phyloP scores from a whole-genome alignment of 2,888 invertebrate species.

The Coronaproctus castanopsis region DNA sequence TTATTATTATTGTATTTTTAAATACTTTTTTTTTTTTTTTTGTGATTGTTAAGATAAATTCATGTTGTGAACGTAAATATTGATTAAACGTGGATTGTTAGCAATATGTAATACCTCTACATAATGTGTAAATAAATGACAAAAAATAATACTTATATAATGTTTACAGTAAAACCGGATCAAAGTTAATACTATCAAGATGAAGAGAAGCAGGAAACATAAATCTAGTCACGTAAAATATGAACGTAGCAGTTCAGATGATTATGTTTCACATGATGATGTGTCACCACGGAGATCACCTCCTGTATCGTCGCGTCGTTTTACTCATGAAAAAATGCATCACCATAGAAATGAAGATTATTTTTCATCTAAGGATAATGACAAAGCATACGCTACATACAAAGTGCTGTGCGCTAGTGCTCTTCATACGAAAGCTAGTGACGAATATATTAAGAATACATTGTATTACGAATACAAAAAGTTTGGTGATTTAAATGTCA shows the following conservation, averaged over 20 bases:
- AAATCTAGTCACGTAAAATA: neutral
- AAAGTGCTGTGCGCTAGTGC: constrained; percentile 90
- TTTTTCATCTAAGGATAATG: constrained; percentile 32
- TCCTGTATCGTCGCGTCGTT: neutral
- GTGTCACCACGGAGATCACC: neutral
- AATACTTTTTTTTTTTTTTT: too few relatives aligned
- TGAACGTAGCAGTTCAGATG: neutral
- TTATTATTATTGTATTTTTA: too few relatives aligned
- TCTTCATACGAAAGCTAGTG: constrained; percentile 79
- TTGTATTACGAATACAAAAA: constrained; percentile 84
- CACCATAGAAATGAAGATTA: constrained; percentile 42
- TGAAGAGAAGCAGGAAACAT: neutral
- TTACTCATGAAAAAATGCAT: neutral
- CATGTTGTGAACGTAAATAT: too few relatives aligned
- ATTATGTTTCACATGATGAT: neutral
- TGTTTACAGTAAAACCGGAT: too few relatives aligned
- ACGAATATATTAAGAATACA: constrained; percentile 79
- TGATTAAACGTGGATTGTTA: too few relatives aligned
- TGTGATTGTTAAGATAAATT: too few relatives aligned
- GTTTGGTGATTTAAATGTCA: constrained; percentile 83
- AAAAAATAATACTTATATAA: too few relatives aligned
- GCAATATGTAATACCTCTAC: too few relatives aligned
- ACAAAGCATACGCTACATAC: constrained; percentile 37
- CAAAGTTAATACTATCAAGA: too few relatives aligned
- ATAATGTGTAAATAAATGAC: too few relatives aligned